Evolutionary conservation across 2,113 vertebrate species (phyloP).

Genomic region (Calyptommatus sinebrachiatus): DNA sequence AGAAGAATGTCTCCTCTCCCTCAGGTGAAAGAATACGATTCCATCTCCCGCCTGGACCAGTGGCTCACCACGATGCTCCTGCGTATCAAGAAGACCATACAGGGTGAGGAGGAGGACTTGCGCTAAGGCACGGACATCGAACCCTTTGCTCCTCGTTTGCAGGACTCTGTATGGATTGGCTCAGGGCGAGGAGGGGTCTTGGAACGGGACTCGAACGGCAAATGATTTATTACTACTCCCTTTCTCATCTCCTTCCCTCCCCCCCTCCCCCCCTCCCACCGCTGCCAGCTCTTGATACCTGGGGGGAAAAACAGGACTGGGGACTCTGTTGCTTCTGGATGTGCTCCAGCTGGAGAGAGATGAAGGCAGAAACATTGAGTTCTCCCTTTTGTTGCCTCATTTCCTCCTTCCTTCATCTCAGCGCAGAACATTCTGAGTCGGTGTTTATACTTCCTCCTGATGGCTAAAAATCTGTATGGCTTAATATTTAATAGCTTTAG

Average conservation of each 20-base stretch:
- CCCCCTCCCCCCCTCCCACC: constrained; percentile 2
- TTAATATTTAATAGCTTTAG: background rate
- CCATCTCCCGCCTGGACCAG: constrained; percentile 79
- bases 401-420: background rate
- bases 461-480: background rate
- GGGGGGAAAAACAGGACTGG: background rate
- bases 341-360: background rate
- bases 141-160: background rate
- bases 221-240: constrained; percentile 17
- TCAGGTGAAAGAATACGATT: constrained; percentile 80
- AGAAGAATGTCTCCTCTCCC: background rate
- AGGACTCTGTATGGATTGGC: background rate
- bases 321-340: background rate
- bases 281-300: background rate
- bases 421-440: background rate
- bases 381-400: background rate
- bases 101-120: constrained; percentile 76
- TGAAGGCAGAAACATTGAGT: background rate
- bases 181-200: background rate
- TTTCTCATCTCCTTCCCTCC: constrained; percentile 19
- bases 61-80: constrained; percentile 82
- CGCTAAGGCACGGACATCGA: constrained; percentile 57
- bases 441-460: background rate
- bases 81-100: constrained; percentile 78
- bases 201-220: constrained; percentile 7